These are phyloP conservation scores for Aplysia californica DNA, from an alignment of 1,140 invertebrate species.

Conservation along the genomic window DNA sequence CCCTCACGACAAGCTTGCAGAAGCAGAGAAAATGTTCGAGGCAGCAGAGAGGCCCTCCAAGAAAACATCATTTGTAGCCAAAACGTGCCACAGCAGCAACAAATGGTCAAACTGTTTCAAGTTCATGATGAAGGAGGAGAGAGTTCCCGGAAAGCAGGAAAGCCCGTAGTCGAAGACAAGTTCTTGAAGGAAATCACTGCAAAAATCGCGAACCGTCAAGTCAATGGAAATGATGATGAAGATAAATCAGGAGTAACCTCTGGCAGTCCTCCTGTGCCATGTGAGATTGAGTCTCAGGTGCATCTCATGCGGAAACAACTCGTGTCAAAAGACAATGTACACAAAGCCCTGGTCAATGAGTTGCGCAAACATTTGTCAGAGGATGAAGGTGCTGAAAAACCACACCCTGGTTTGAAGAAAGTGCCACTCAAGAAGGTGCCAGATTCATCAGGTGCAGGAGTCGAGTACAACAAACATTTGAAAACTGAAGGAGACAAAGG, in stretches of 20 bases:
- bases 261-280: not conserved
- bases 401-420: slow-evolving; percentile 1
- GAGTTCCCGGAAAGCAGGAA: not conserved
- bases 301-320: slow-evolving; percentile 10
- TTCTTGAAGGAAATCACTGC: slow-evolving; percentile 28
- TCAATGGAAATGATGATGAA: slow-evolving; percentile 5
- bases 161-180: slow-evolving; percentile 4
- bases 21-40: slow-evolving; percentile 10
- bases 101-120: not conserved
- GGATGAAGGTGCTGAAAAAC: slow-evolving; percentile 13
- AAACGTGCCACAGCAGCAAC: slow-evolving; percentile 4
- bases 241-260: not conserved
- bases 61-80: not conserved
- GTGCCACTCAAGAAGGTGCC: not conserved
- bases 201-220: slow-evolving; percentile 12
- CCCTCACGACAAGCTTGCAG: slow-evolving; percentile 6
- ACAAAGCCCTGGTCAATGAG: slow-evolving; percentile 26
- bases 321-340: slow-evolving; percentile 17
- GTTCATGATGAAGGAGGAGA: not conserved
- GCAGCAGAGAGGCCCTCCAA: slow-evolving; percentile 5
- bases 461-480: not conserved
- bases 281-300: slow-evolving; percentile 11
- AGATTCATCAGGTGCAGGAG: not conserved
- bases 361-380: slow-evolving; percentile 22
- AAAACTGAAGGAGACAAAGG: not conserved